A percentile compares a stretch with the other conserved stretches of the same genome.
These are phyloP conservation scores for Anabas testudineus DNA, from an alignment of 2,797 vertebrate species.

Conservation along the genomic window DNA sequence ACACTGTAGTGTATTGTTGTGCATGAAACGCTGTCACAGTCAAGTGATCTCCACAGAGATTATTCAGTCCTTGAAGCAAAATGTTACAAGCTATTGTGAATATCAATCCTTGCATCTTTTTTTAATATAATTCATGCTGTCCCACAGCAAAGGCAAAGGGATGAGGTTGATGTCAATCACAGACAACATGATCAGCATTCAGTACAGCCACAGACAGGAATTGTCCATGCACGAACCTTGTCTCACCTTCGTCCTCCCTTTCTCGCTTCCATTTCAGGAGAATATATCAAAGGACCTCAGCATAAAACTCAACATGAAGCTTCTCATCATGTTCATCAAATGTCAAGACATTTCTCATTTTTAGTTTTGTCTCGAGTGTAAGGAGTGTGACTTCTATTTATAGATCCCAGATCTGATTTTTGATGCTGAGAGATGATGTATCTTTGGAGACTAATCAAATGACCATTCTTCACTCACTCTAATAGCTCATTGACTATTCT, in stretches of 20 bases:
- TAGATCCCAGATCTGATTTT: slow-evolving; percentile 36
- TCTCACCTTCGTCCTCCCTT: slow-evolving; percentile 31
- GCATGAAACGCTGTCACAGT: slow-evolving; percentile 12
- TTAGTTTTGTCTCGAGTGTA: slow-evolving; percentile 12
- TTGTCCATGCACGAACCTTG: slow-evolving; percentile 24
- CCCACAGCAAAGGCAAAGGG: slow-evolving; percentile 31
- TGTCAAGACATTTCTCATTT: slow-evolving; percentile 23
- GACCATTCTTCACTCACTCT: slow-evolving; percentile 17
- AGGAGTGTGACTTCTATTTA: slow-evolving; percentile 45
- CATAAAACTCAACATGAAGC: slow-evolving; percentile 17
- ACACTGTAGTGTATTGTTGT: not conserved
- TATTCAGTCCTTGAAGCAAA: slow-evolving; percentile 23
- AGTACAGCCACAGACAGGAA: slow-evolving; percentile 36
- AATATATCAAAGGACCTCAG: slow-evolving; percentile 2
- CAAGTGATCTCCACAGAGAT: slow-evolving; percentile 43
- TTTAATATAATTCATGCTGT: slow-evolving; percentile 54
- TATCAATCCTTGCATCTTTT: slow-evolving; percentile 14
- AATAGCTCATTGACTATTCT: slow-evolving; percentile 39
- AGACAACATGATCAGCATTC: slow-evolving; percentile 60
- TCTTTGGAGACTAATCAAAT: slow-evolving; percentile 41
- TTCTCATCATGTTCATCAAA: slow-evolving; percentile 22
- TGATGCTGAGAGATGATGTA: slow-evolving; percentile 25
- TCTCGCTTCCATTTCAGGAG: slow-evolving; percentile 6
- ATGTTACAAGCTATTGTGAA: slow-evolving; percentile 30
- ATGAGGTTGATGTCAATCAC: slow-evolving; percentile 51